Percentiles rank a stretch among this genome's conserved stretches.
phyloP scores from a whole-genome alignment of 1,140 invertebrate genomes.

The Drosophila jambulina region DNA sequence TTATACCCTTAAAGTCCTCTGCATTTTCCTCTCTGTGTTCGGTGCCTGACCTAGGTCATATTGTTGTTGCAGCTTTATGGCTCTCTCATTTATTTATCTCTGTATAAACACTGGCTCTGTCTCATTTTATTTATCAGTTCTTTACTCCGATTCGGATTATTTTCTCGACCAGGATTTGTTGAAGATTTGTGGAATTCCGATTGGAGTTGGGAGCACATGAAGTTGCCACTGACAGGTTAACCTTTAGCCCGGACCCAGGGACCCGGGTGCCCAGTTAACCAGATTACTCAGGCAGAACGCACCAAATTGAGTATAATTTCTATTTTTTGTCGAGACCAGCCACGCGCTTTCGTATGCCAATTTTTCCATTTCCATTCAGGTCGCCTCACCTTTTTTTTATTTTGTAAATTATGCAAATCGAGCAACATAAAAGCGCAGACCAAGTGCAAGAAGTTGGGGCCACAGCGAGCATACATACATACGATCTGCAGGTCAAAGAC shows the following conservation, averaged over 20 bases:
- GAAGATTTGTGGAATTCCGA: slow-evolving; percentile 39
- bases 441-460: slow-evolving; percentile 16
- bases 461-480: neutral
- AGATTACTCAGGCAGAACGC: slow-evolving; percentile 31
- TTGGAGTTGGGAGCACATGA: neutral
- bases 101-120: slow-evolving; percentile 5
- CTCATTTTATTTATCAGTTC: slow-evolving; percentile 40
- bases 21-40: neutral
- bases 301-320: slow-evolving; percentile 49
- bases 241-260: slow-evolving; percentile 12
- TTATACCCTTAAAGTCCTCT: neutral
- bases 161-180: slow-evolving; percentile 40
- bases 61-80: slow-evolving; percentile 14
- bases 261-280: slow-evolving; percentile 6
- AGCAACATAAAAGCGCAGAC: slow-evolving; percentile 50
- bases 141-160: slow-evolving; percentile 10
- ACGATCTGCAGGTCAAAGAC: slow-evolving; percentile 38
- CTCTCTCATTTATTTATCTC: slow-evolving; percentile 48
- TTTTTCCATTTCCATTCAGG: slow-evolving; percentile 24
- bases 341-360: slow-evolving; percentile 30
- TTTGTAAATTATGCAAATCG: slow-evolving; percentile 61
- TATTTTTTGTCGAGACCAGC: slow-evolving; percentile 15
- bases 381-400: neutral
- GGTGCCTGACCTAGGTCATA: neutral
- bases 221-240: slow-evolving; percentile 44